These are phyloP conservation scores for honey bee (Apis mellifera) DNA, from an alignment of 1,140 invertebrate genomes.

Conservation along the genomic window DNA sequence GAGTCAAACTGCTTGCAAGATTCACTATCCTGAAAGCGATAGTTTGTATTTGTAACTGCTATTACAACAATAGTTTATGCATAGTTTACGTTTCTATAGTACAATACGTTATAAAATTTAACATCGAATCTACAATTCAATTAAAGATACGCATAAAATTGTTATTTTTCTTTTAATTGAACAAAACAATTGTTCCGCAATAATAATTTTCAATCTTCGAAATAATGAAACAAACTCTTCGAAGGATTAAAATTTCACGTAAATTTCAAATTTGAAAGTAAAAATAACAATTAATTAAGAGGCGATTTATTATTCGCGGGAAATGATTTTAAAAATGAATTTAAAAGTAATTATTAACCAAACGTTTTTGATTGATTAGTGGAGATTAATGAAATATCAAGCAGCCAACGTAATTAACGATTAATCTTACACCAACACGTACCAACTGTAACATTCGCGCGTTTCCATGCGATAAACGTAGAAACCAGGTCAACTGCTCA, in stretches of 20 bases:
- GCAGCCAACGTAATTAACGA: background rate
- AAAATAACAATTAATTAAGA: no score
- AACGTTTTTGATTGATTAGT: background rate
- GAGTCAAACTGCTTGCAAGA: slow-evolving; percentile 5
- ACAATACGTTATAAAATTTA: background rate
- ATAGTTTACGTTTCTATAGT: background rate
- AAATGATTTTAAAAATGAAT: no score
- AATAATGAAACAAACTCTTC: no score
- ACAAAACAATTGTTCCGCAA: no score
- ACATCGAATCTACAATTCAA: background rate
- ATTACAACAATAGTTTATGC: background rate
- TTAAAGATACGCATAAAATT: background rate
- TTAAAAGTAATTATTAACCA: background rate
- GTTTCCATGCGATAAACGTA: slow-evolving; percentile 9
- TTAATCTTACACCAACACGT: background rate
- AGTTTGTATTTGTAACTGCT: background rate
- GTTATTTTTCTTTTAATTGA: background rate
- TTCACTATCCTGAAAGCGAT: background rate
- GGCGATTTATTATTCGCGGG: no score
- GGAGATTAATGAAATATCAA: background rate
- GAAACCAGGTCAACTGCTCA: slow-evolving; percentile 54
- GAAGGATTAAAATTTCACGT: no score
- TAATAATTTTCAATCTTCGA: background rate
- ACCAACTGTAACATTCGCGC: background rate
- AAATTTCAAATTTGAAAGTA: no score